Evolutionary conservation across 2,797 vertebrate genomes (phyloP).

Genomic region (Monodelphis domestica): DNA sequence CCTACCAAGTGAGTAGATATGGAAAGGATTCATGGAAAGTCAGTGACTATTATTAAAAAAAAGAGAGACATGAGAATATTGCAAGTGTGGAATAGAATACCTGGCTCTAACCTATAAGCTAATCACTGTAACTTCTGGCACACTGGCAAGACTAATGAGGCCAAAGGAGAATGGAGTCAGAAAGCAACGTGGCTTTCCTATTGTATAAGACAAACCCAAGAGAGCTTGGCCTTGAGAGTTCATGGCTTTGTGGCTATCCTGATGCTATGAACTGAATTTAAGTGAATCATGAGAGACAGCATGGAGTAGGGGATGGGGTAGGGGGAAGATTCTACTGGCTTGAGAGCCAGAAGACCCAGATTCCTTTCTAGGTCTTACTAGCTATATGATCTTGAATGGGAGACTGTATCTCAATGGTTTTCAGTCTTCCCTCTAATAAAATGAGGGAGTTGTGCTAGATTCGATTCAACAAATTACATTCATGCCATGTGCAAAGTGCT

Average conservation of each 20-base stretch:
- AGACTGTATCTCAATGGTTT: neutral
- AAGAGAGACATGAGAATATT: neutral
- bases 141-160: neutral
- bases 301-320: neutral
- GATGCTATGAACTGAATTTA: neutral
- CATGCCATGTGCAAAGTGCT: neutral
- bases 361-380: neutral
- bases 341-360: neutral
- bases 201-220: neutral
- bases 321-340: neutral
- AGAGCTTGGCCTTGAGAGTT: neutral
- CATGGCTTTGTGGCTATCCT: neutral
- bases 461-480: neutral
- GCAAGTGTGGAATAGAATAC: neutral
- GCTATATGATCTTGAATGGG: neutral
- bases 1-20: neutral
- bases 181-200: neutral
- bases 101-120: neutral
- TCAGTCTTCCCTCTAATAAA: neutral
- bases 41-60: too few species aligned
- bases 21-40: neutral
- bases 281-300: neutral
- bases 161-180: neutral
- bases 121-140: neutral
- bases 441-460: neutral